phyloP scores from a whole-genome alignment of 2,113 vertebrate species.

The Sceloporus undulatus region DNA sequence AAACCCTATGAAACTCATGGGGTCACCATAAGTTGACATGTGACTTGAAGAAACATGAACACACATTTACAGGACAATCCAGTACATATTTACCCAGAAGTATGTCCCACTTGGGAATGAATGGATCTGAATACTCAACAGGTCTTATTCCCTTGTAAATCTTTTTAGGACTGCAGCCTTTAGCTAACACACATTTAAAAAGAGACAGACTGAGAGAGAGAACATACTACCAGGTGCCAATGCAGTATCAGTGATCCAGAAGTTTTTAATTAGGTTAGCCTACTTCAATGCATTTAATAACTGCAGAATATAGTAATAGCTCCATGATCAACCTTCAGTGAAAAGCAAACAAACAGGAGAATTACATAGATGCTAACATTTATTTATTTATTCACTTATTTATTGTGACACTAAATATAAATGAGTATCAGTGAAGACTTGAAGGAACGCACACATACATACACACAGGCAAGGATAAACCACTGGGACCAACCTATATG shows the following conservation, averaged over 20 bases:
- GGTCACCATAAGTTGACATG: no score
- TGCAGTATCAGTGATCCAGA: not conserved
- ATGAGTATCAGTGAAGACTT: not conserved
- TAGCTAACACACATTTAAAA: not conserved
- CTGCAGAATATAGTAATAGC: not conserved
- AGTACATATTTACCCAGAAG: not conserved
- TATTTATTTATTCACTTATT: not conserved
- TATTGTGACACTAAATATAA: constrained; percentile 7
- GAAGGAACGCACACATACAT: no score
- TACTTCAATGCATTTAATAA: not conserved
- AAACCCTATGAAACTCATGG: no score
- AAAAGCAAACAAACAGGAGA: not conserved
- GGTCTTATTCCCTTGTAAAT: not conserved
- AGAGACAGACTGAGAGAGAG: not conserved
- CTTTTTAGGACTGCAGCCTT: not conserved
- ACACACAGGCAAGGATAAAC: not conserved
- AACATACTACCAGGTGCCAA: not conserved
- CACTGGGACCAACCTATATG: not conserved
- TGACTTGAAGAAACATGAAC: no score
- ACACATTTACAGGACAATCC: not conserved
- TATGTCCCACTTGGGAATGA: not conserved
- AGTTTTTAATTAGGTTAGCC: not conserved
- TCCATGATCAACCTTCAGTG: not conserved
- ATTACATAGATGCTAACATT: constrained; percentile 1
- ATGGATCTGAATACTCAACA: not conserved